Base-by-base conservation (phyloP, 2,888 invertebrate genomes). In the Cerastis rubricosa region DNA sequence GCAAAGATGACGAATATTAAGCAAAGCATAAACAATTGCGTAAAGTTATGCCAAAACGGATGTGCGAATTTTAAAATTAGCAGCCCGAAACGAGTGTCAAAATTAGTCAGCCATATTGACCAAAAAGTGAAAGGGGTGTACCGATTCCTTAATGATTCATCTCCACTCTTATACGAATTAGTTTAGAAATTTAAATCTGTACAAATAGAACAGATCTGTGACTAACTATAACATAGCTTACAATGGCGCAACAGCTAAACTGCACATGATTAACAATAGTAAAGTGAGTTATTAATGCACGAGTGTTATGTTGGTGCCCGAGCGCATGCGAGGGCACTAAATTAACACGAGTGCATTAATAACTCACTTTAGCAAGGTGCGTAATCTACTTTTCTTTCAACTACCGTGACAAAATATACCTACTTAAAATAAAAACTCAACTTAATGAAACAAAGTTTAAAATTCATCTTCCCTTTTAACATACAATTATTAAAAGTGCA, bases 101-200 rank as follows among this genome's bases (percentile, higher is more conserved):
- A 84, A 84, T 81, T 72, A 73, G 84, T 78, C 81, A 70, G 69
- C 9, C 57, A 68, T 61, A 29, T 51, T 78, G 61, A 69, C 35
- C 54, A 45, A n/a, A 81, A 79, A 67, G 84, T 69, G 81, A 81
- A 81, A 81, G 80, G 45, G 73, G 81, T 65, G 29, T 54, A 59
- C 54, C 8, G 25, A 61, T 35, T 49, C 2, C 17, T 45, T 57
- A 63, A 54, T 84, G 84, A 84, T 67, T 84, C 64, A 80, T 57
- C 1, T 47, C 54, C 1, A 19, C 22, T 51, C 2, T 68, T 43
- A 59, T 22, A 54, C 29, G 57, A 66, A 73, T 61, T 43, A 47
- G 40, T 74, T 67, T 22, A 22, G 61, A 43, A 29, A 59, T 57
- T 25, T 1, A 22, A 54, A 78, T 29, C 14, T 40, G 7, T 25